These are phyloP conservation scores for Syndactyla subalaris DNA, from an alignment of 2,797 vertebrate species.

Conservation along the genomic window DNA sequence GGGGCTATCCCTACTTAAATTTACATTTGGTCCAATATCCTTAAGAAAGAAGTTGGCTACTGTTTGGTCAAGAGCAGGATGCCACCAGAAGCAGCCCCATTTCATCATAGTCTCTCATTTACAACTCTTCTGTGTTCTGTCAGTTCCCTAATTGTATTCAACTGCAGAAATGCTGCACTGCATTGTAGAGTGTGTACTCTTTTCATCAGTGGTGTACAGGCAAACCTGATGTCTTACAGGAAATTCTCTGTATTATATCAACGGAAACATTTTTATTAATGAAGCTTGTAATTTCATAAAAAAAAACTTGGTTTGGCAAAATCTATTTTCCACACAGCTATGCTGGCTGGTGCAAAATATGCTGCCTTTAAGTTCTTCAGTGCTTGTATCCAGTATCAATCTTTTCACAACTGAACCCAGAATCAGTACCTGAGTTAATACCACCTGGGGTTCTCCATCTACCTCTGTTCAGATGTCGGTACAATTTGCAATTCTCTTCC, in stretches of 20 bases:
- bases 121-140: background rate
- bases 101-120: background rate
- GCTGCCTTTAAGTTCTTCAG: background rate
- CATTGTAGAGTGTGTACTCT: background rate
- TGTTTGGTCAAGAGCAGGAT: background rate
- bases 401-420: background rate
- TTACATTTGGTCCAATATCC: background rate
- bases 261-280: background rate
- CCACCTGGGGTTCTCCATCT: background rate
- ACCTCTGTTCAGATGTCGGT: background rate
- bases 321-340: background rate
- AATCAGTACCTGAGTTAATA: background rate
- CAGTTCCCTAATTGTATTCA: background rate
- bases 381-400: background rate
- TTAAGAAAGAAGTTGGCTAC: background rate
- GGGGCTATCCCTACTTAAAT: background rate
- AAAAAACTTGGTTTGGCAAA: background rate
- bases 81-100: background rate
- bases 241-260: background rate
- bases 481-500: background rate
- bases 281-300: constrained; percentile 4
- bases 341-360: background rate
- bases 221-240: background rate
- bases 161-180: background rate
- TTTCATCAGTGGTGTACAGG: background rate